phyloP scores from a whole-genome alignment of 2,797 vertebrate genomes.

The Geranospiza caerulescens region DNA sequence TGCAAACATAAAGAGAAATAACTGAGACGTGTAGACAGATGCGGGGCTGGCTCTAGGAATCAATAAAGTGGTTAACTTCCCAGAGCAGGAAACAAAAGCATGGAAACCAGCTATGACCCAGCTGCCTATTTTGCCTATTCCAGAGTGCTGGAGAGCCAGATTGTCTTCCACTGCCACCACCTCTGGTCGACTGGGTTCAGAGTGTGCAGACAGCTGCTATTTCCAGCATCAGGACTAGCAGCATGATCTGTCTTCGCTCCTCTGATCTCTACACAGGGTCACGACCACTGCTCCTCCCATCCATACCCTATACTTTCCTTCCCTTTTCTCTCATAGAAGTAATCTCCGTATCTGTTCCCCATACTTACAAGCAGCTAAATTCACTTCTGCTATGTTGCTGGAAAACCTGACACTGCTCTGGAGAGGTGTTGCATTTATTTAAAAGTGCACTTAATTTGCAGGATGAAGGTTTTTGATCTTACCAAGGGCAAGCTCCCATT shows the following conservation, averaged over 20 bases:
- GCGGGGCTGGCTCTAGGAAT: not conserved
- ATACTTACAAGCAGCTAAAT: not conserved
- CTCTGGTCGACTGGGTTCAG: not conserved
- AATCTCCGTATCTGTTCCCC: not conserved
- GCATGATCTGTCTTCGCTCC: not conserved
- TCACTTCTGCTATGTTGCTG: not conserved
- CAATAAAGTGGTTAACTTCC: not conserved
- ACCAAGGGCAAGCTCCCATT: not conserved
- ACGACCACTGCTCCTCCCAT: not conserved
- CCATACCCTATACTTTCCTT: not conserved
- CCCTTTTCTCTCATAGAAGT: not conserved
- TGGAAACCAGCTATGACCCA: not conserved
- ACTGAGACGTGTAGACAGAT: not conserved
- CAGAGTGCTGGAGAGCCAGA: not conserved
- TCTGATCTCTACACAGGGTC: not conserved
- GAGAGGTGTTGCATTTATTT: not conserved
- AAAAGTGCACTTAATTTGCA: not conserved
- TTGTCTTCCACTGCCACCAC: not conserved
- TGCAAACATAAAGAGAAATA: not conserved
- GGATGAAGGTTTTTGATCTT: not conserved
- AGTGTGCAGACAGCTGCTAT: not conserved
- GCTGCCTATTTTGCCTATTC: not conserved
- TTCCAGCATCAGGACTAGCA: not conserved
- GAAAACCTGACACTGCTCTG: not conserved
- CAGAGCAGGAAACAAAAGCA: not conserved